Conservation (phyloP, 2,113 vertebrate species). For the Pogonocichla stellata region DNA sequence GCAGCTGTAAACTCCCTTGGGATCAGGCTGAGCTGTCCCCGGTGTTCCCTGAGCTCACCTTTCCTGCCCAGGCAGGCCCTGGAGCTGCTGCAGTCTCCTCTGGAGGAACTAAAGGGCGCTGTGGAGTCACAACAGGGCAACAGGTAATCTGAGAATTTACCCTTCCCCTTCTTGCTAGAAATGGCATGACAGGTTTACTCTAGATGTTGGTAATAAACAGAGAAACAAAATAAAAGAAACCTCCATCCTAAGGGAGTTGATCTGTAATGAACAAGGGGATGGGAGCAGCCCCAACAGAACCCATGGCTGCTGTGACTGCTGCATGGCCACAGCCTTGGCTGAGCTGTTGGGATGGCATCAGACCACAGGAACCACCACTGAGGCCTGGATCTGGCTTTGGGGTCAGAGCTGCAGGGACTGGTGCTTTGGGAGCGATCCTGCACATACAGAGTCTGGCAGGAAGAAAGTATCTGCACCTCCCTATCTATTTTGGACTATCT, state of each 20-base stretch:
- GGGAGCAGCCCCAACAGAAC: background rate
- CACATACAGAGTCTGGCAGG: background rate
- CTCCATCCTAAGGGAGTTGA: background rate
- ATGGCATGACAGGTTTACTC: background rate
- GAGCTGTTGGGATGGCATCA: background rate
- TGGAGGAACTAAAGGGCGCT: background rate
- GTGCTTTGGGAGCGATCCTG: background rate
- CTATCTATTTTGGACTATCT: background rate
- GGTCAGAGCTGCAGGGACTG: background rate
- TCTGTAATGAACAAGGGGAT: background rate
- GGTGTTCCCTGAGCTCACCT: background rate
- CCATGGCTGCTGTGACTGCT: rapidly evolving
- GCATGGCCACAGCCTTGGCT: background rate
- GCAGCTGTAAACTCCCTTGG: background rate
- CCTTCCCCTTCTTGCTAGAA: background rate
- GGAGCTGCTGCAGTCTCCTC: background rate
- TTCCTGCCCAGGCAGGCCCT: background rate
- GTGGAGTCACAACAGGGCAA: background rate
- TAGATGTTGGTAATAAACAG: background rate
- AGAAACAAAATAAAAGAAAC: background rate
- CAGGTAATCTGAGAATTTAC: background rate
- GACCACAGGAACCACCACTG: rapidly evolving
- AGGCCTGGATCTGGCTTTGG: background rate
- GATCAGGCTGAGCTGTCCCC: background rate
- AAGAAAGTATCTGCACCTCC: background rate